phyloP scores from a whole-genome alignment of 2,888 invertebrate genomes.

The Hemicrepidius hirtus region DNA sequence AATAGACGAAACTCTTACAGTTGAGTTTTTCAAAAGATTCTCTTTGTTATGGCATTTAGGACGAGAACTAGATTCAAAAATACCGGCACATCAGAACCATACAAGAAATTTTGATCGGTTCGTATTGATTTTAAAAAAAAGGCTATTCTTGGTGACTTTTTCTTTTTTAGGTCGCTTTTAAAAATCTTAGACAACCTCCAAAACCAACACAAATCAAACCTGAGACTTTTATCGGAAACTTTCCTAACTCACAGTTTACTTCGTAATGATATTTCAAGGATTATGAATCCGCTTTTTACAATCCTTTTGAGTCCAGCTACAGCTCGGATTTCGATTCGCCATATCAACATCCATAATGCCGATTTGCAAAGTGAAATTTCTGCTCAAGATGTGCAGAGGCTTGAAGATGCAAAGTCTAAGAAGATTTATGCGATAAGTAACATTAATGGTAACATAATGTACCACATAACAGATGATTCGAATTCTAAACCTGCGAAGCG shows the following conservation, averaged over 20 bases:
- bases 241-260: conserved; percentile 85
- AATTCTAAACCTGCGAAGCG: conserved; percentile 68
- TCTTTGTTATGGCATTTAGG: conserved; percentile 86
- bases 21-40: conserved; percentile 80
- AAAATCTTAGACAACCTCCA: conserved; percentile 83
- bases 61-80: conserved; percentile 77
- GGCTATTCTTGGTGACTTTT: too few relatives aligned
- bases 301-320: conserved; percentile 87
- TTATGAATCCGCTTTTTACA: conserved; percentile 85
- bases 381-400: conserved; percentile 62
- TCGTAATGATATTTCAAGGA: conserved; percentile 84
- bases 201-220: conserved; percentile 74
- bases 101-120: conserved; percentile 78
- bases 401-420: conserved; percentile 68
- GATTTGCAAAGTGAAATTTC: conserved; percentile 68
- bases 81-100: conserved; percentile 69
- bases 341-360: conserved; percentile 78
- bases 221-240: conserved; percentile 80
- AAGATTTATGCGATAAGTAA: conserved; percentile 89
- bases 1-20: conserved; percentile 71
- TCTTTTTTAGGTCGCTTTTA: conserved; percentile 78
- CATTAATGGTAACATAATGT: conserved; percentile 85
- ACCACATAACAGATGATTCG: conserved; percentile 74
- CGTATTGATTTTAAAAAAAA: conserved; percentile 37
- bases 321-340: conserved; percentile 86